These are phyloP conservation scores for Acanthiza pusilla DNA, from an alignment of 2,797 vertebrate genomes.

Conservation along the genomic window DNA sequence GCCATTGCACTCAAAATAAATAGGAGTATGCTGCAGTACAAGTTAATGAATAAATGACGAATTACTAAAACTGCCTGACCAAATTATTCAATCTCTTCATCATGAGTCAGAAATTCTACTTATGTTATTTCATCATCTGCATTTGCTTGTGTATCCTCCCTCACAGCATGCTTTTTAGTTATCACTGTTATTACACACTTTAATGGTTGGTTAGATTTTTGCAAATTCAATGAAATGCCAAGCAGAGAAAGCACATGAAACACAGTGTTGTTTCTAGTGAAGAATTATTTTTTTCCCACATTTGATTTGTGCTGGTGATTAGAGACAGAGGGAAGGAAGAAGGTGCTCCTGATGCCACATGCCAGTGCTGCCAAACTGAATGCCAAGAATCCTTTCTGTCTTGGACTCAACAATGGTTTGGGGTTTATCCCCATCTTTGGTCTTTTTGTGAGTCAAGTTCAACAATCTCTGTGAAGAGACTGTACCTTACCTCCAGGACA, in stretches of 20 bases:
- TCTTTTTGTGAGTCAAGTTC: neutral
- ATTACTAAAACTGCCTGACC: constrained; percentile 45
- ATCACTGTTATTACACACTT: neutral
- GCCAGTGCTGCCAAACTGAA: neutral
- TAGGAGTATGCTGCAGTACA: neutral
- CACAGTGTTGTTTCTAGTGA: neutral
- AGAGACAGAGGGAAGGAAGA: neutral
- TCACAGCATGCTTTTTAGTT: neutral
- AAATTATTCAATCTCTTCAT: constrained; percentile 42
- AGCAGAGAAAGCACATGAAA: neutral
- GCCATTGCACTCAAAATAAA: constrained; percentile 8
- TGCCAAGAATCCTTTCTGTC: neutral
- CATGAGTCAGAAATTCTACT: constrained; percentile 24
- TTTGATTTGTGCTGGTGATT: neutral
- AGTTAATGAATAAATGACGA: constrained; percentile 61
- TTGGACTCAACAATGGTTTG: neutral
- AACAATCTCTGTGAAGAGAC: neutral
- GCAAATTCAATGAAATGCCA: neutral
- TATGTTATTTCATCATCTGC: neutral
- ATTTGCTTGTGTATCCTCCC: neutral
- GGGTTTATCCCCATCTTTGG: neutral
- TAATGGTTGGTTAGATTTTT: constrained; percentile 14
- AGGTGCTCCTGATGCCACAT: neutral
- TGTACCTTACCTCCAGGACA: neutral
- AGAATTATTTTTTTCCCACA: neutral